A percentile compares a stretch with the other conserved stretches of the same genome.
phyloP scores from a whole-genome alignment of 2,797 vertebrate genomes.

The Benthosema pterotum region DNA sequence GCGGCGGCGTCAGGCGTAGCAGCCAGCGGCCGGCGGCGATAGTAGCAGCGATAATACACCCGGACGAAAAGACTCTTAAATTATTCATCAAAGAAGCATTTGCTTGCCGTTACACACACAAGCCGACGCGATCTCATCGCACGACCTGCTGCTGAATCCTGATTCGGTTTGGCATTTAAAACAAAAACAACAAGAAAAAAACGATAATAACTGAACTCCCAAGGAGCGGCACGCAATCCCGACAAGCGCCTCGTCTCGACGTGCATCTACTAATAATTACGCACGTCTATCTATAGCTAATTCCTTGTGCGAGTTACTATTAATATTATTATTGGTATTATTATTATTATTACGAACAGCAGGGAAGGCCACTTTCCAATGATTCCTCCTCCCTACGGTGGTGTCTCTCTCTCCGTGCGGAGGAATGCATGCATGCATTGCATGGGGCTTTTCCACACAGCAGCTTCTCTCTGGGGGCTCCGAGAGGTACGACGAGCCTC shows the following conservation, averaged over 20 bases:
- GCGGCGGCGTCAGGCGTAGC: conserved; percentile 48
- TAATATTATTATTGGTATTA: too few species aligned
- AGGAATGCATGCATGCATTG: too few species aligned
- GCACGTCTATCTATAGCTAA: conserved; percentile 31
- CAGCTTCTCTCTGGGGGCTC: conserved; percentile 12
- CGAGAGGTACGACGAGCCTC: conserved; percentile 12
- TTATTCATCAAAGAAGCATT: conserved; percentile 75
- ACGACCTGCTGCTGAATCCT: too few species aligned
- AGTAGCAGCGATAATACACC: conserved; percentile 53
- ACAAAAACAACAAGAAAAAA: background rate
- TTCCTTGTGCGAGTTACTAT: conserved; percentile 35
- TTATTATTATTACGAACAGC: conserved; percentile 27
- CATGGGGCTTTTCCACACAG: conserved; percentile 35
- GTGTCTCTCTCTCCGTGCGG: conserved; percentile 53
- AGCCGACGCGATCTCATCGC: conserved; percentile 29
- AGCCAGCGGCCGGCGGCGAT: conserved; percentile 42
- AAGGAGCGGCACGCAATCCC: conserved; percentile 1
- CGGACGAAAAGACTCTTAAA: conserved; percentile 55
- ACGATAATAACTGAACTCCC: too few species aligned
- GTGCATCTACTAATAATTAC: background rate
- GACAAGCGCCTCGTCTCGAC: background rate
- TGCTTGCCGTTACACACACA: conserved; percentile 3
- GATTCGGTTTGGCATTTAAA: conserved; percentile 27
- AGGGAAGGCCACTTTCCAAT: conserved; percentile 50
- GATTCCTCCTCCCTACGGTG: conserved; percentile 32